A percentile compares a stretch with the other conserved stretches of the same genome.
Conservation (phyloP, 2,888 invertebrate genomes). For the Pasiphila rectangulata region DNA sequence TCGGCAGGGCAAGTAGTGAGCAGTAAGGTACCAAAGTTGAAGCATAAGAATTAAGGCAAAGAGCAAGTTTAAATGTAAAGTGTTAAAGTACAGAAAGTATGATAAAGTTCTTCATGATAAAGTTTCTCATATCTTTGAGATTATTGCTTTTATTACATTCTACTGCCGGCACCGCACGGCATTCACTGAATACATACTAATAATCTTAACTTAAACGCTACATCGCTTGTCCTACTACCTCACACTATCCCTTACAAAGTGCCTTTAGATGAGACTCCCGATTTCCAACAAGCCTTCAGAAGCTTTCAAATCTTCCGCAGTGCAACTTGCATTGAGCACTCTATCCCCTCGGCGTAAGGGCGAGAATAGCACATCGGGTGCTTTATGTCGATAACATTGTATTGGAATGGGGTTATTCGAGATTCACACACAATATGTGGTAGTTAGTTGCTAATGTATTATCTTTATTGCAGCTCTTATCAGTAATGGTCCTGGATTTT, state of each 20-base stretch:
- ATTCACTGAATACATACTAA: too few species aligned
- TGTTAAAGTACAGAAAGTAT: too few species aligned
- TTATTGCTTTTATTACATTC: too few species aligned
- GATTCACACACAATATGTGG: neutral
- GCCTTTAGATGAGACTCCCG: slow-evolving; percentile 51
- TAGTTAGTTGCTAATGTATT: neutral
- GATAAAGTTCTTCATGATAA: too few species aligned
- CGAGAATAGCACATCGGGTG: neutral
- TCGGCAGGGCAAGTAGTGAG: too few species aligned
- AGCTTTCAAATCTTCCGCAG: slow-evolving; percentile 33
- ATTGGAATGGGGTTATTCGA: neutral
- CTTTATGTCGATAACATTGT: neutral
- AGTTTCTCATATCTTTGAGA: too few species aligned
- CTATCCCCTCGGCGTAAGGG: neutral
- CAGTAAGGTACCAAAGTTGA: too few species aligned
- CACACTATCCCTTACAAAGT: slow-evolving; percentile 35
- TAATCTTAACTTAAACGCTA: neutral
- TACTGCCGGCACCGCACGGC: too few species aligned
- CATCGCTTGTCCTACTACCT: slow-evolving; percentile 4
- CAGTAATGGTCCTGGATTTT: too few species aligned
- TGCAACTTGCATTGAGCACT: neutral
- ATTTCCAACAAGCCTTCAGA: slow-evolving; percentile 56
- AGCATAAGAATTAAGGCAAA: too few species aligned
- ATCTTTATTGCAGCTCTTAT: too few species aligned
- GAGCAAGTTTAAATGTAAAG: too few species aligned